Evolutionary conservation across 2,888 invertebrate genomes (phyloP), one percentile per base, ranked within the genome.

Genomic region (Dolichomitus sp.): DNA sequence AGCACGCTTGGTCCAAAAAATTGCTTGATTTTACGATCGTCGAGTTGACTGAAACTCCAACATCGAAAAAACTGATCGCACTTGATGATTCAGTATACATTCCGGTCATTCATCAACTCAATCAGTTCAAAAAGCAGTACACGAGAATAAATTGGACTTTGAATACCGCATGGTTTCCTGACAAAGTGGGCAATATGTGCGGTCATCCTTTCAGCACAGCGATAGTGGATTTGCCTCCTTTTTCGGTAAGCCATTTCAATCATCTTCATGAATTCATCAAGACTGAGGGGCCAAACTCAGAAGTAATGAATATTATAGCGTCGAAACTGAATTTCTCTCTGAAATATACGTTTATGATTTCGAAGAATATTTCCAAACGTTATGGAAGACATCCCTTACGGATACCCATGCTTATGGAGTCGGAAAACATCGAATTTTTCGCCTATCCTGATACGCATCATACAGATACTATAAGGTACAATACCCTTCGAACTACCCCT

Each of bases 161-260:
- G n/a, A 17, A 12, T 7, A 45, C 23, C 7, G 11, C 61, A 12
- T 78, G 83, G 59, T 88, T 87, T 42, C 87, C 88, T 0, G 57
- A 84, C 27, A 86, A 88, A 37, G 4, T 84, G 5, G 37, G 3
- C 0, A 69, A 90, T 66, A 81, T 89, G 63, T 27, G 86, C 19
- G 86, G 87, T 11, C 85, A 87, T 54, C 80, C 81, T 0, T 7
- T 90, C 0, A 74, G 23, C 4, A 65, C 85, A 4, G 68, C 30
- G 0, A 6, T 83, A 0, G 0, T 68, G 0, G n/a, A 83, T 1
- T 48, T 61, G 1, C 50, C 83, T 3, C 86, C 85, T 0, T 45
- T 80, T 19, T 14, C 79, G 1, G 6, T 27, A 0, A 11, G 79
- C 0, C 2, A 2, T 0, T 59, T 45, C 9, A 54, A 85, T 48